These are phyloP conservation scores for Thermophis baileyi DNA, from an alignment of 2,113 vertebrate species.

Conservation along the genomic window DNA sequence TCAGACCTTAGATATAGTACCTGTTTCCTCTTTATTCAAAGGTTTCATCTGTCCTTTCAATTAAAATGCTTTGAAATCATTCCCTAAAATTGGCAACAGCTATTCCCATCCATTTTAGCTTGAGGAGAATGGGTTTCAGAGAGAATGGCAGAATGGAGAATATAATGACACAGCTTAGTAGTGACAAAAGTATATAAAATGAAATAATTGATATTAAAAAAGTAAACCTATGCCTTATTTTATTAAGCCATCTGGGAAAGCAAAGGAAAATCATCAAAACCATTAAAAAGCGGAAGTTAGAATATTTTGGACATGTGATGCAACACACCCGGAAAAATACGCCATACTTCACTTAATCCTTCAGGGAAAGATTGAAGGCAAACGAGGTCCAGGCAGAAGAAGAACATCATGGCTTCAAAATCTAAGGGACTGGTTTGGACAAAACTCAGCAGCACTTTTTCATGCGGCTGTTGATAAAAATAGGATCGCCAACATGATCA, in stretches of 20 bases:
- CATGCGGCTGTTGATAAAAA: too few species aligned
- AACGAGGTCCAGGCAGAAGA: too few species aligned
- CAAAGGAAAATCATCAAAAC: too few species aligned
- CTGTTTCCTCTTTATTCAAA: not conserved
- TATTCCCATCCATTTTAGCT: not conserved
- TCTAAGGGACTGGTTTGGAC: too few species aligned
- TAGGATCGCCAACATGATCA: too few species aligned
- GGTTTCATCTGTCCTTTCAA: not conserved
- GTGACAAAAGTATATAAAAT: not conserved
- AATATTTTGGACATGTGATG: too few species aligned
- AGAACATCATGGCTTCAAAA: too few species aligned
- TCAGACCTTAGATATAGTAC: not conserved
- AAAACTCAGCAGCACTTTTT: too few species aligned
- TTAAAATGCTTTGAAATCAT: not conserved
- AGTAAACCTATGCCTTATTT: not conserved
- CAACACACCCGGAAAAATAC: too few species aligned
- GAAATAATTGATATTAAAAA: not conserved
- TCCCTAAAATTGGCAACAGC: not conserved
- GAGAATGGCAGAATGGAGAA: not conserved
- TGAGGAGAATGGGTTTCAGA: not conserved
- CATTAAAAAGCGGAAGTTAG: too few species aligned
- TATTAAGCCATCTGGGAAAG: not conserved
- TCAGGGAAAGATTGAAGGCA: too few species aligned
- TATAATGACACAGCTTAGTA: not conserved
- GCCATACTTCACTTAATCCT: too few species aligned